Evolutionary conservation across 2,888 invertebrate species (phyloP).

Genomic region (Meteorus cinctellus): DNA sequence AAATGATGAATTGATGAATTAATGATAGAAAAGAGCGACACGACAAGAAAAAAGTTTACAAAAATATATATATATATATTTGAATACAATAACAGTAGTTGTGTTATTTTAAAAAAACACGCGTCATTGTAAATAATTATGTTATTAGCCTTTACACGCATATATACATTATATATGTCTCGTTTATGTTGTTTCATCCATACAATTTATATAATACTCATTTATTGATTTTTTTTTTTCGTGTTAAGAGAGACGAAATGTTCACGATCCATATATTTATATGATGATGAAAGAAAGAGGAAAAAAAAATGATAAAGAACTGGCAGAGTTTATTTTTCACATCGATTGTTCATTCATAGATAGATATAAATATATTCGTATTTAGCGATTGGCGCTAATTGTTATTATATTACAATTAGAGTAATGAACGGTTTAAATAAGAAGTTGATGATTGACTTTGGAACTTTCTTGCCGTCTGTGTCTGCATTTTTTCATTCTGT

Average conservation of each 20-base stretch:
- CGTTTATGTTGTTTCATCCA: neutral
- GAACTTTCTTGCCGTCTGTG: neutral
- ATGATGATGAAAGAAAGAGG: neutral
- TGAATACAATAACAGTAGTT: neutral
- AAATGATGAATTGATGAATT: too few relatives aligned
- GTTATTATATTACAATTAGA: neutral
- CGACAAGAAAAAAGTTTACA: neutral
- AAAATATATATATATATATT: neutral
- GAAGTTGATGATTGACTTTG: neutral
- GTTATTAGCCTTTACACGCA: neutral
- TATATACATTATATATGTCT: neutral
- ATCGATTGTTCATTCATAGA: neutral
- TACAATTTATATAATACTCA: constrained; percentile 13
- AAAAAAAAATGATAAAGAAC: too few relatives aligned
- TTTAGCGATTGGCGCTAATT: neutral
- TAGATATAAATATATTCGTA: too few relatives aligned
- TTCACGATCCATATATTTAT: neutral
- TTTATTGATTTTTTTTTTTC: neutral
- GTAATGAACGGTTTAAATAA: neutral
- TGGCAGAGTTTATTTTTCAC: neutral
- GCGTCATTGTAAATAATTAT: neutral
- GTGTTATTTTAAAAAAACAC: neutral
- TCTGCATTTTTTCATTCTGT: neutral
- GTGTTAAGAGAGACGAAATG: neutral
- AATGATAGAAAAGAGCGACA: neutral